Percentiles rank a stretch among this genome's conserved stretches.
Evolutionary conservation across 2,888 invertebrate species (phyloP).

Genomic region (Leptopilina myrica): DNA sequence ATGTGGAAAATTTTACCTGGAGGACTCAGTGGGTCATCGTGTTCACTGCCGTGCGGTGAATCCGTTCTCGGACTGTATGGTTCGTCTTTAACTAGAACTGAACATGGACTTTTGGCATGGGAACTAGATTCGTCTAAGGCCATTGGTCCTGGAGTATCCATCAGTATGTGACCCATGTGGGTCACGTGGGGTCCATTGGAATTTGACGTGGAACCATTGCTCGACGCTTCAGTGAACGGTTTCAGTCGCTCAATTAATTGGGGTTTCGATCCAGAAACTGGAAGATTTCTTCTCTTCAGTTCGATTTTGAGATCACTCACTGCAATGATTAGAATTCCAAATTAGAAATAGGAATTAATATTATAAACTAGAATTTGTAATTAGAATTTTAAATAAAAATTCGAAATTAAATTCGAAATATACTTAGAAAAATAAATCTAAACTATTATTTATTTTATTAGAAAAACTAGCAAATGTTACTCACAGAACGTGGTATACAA

Average conservation of each 20-base stretch:
- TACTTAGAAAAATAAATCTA: no score
- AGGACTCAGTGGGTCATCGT: conserved; percentile 78
- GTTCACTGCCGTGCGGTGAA: conserved; percentile 75
- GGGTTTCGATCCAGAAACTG: conserved; percentile 97
- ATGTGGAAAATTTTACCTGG: conserved; percentile 67
- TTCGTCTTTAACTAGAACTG: conserved; percentile 70
- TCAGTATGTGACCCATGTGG: conserved; percentile 76
- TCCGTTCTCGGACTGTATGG: conserved; percentile 72
- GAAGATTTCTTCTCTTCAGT: conserved; percentile 93
- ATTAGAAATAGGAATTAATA: not conserved
- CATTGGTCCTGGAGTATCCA: conserved; percentile 75
- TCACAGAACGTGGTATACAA: no score
- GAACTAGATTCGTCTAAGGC: conserved; percentile 72
- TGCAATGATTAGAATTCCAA: conserved; percentile 59
- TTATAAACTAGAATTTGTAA: no score
- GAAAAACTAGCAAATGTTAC: no score
- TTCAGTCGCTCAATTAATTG: conserved; percentile 94
- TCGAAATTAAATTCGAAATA: no score
- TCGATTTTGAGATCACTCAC: conserved; percentile 96
- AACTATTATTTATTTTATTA: no score
- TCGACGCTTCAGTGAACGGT: conserved; percentile 80
- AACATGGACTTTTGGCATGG: conserved; percentile 71
- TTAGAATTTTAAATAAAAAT: no score
- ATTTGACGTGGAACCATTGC: conserved; percentile 64
- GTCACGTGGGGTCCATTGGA: conserved; percentile 73